Evolutionary conservation across 1,140 invertebrate genomes (phyloP).

Genomic region (Heliconius hermathena): DNA sequence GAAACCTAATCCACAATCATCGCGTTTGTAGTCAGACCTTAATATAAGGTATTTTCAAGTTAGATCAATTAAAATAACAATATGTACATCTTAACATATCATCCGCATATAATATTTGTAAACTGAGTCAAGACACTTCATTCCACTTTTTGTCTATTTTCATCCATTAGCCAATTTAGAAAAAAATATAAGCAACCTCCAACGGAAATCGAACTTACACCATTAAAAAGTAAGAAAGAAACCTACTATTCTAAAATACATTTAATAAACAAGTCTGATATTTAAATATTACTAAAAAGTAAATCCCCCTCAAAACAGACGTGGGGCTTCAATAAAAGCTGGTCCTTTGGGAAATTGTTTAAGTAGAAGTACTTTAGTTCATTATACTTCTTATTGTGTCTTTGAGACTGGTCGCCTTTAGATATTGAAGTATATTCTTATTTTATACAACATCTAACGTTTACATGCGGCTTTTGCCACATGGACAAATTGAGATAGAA

Average conservation of each 20-base stretch:
- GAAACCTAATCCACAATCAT: too few relatives aligned
- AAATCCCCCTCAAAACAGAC: background rate
- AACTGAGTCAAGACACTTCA: too few relatives aligned
- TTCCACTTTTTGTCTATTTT: too few relatives aligned
- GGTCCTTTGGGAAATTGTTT: background rate
- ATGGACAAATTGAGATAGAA: too few relatives aligned
- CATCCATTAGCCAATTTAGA: too few relatives aligned
- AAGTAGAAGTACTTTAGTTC: background rate
- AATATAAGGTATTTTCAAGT: too few relatives aligned
- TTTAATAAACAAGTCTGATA: background rate
- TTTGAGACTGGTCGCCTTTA: background rate
- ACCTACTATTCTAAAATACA: background rate
- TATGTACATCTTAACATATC: too few relatives aligned
- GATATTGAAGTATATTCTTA: background rate
- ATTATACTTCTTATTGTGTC: conserved; percentile 8
- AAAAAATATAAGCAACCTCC: background rate
- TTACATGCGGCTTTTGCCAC: background rate
- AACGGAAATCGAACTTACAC: background rate
- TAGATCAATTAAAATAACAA: too few relatives aligned
- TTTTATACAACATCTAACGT: background rate
- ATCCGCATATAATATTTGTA: too few relatives aligned
- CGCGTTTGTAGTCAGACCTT: too few relatives aligned
- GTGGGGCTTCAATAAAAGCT: background rate
- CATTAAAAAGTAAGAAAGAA: background rate
- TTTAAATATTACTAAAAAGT: background rate